Evolutionary conservation across 1,140 invertebrate species (phyloP).

Genomic region (Drusus annulatus): DNA sequence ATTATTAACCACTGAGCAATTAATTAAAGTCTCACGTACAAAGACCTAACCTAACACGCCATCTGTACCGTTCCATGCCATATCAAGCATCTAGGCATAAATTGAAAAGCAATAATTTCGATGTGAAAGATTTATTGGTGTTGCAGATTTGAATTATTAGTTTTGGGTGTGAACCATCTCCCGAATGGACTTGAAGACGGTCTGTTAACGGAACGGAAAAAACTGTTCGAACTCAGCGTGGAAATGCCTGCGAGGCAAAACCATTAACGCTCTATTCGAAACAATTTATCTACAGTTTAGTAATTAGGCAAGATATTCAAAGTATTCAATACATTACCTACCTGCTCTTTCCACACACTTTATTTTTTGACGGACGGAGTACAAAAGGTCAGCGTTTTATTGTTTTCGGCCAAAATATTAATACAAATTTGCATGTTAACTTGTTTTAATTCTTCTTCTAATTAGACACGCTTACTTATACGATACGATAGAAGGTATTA

Average conservation of each 20-base stretch:
- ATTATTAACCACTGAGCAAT: slow-evolving; percentile 23
- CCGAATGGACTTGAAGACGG: not conserved
- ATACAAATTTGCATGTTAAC: not conserved
- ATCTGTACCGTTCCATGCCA: slow-evolving; percentile 13
- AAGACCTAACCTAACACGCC: slow-evolving; percentile 16
- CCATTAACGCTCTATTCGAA: slow-evolving; percentile 39
- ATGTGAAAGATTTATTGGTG: slow-evolving; percentile 35
- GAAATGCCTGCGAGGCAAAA: not conserved
- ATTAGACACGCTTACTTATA: too few species aligned
- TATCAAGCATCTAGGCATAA: slow-evolving; percentile 24
- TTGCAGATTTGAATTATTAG: slow-evolving; percentile 40
- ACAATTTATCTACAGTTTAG: slow-evolving; percentile 37
- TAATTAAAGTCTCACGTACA: slow-evolving; percentile 23
- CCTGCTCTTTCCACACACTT: not conserved
- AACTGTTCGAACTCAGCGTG: not conserved
- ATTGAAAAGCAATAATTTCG: slow-evolving; percentile 44
- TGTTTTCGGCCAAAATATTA: not conserved
- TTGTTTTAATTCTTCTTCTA: not conserved
- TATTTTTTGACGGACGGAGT: not conserved
- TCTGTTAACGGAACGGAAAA: not conserved
- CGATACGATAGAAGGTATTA: too few species aligned
- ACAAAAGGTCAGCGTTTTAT: slow-evolving; percentile 5
- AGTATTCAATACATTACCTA: slow-evolving; percentile 21
- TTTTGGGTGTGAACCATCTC: slow-evolving; percentile 43
- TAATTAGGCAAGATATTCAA: slow-evolving; percentile 30